Evolutionary conservation across 2,888 invertebrate genomes (phyloP).

Genomic region (Pyralis farinalis): DNA sequence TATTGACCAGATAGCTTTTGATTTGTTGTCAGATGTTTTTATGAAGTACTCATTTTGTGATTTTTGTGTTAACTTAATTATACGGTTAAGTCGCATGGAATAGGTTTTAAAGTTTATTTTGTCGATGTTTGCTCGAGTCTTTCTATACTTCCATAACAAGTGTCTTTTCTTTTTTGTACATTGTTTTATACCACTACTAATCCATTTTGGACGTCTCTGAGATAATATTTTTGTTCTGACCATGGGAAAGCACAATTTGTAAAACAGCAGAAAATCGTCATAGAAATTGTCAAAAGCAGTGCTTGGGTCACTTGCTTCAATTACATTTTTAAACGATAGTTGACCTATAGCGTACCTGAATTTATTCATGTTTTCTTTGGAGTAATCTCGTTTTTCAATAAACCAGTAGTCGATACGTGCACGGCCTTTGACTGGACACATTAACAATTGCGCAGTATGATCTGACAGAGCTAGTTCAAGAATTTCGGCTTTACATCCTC

Average conservation of each 20-base stretch:
- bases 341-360: neutral
- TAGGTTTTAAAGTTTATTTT: no score
- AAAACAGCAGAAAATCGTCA: conserved; percentile 7
- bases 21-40: no score
- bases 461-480: conserved; percentile 12
- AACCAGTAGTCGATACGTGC: conserved; percentile 8
- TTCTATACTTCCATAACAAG: no score
- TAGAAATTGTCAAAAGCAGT: conserved; percentile 6
- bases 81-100: no score
- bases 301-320: neutral
- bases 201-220: no score
- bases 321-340: neutral
- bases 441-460: conserved; percentile 12
- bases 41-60: no score
- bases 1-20: no score
- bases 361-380: conserved; percentile 4
- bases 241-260: conserved; percentile 7
- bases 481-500: conserved; percentile 1
- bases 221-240: no score
- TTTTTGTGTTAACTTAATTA: no score
- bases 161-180: no score
- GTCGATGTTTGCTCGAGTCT: no score
- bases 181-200: no score
- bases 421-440: conserved; percentile 9
- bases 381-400: conserved; percentile 8